Conservation (phyloP, 2,888 invertebrate genomes). For the Steromphala cineraria region DNA sequence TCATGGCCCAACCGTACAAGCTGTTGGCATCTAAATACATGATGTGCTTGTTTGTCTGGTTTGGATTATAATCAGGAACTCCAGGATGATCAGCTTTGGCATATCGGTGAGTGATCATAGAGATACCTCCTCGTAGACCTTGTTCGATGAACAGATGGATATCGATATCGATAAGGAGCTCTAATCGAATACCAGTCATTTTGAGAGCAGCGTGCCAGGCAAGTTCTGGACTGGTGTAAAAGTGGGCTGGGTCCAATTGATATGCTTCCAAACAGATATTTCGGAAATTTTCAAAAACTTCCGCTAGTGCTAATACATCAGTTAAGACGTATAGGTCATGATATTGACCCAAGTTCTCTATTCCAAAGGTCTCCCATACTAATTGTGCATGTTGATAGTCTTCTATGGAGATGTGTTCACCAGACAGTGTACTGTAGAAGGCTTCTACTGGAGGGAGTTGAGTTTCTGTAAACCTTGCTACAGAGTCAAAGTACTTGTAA, state of each 20-base stretch:
- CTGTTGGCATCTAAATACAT: constrained; percentile 43
- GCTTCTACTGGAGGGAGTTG: neutral
- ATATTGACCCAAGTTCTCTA: too few relatives aligned
- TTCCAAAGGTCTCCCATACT: too few relatives aligned
- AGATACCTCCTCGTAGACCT: constrained; percentile 41
- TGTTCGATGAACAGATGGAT: constrained; percentile 35
- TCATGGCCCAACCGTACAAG: constrained; percentile 58
- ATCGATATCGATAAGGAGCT: constrained; percentile 54
- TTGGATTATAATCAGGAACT: constrained; percentile 25
- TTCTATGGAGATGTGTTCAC: neutral
- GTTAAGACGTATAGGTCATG: neutral
- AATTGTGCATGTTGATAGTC: too few relatives aligned
- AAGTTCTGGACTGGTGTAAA: constrained; percentile 58
- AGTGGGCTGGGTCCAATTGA: neutral
- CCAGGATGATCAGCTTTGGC: constrained; percentile 35
- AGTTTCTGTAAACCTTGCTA: too few relatives aligned
- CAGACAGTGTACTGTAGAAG: neutral
- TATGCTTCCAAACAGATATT: neutral
- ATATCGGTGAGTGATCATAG: constrained; percentile 47
- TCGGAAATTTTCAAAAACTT: neutral
- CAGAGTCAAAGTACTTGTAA: neutral
- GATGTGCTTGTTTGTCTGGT: neutral
- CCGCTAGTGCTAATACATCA: neutral
- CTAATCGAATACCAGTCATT: constrained; percentile 44
- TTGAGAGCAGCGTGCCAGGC: constrained; percentile 53